These are phyloP conservation scores for Drosophila phalerata DNA, from an alignment of 2,888 invertebrate genomes.

Conservation along the genomic window DNA sequence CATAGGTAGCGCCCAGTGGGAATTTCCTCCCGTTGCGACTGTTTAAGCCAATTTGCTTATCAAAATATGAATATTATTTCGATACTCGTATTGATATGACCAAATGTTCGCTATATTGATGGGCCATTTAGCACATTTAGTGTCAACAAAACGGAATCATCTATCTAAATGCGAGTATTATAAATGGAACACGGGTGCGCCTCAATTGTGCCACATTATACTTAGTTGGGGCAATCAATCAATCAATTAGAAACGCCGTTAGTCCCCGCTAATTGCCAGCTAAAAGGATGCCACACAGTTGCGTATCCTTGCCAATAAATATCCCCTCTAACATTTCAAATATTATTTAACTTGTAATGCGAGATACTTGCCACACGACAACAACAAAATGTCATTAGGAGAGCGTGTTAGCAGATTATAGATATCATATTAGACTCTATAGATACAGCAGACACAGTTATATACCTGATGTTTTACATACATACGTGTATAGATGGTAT, in stretches of 20 bases:
- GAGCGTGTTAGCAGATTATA: slow-evolving; percentile 22
- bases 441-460: slow-evolving; percentile 8
- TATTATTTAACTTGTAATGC: slow-evolving; percentile 57
- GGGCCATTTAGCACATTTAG: slow-evolving; percentile 42
- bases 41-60: slow-evolving; percentile 53
- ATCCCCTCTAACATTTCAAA: not conserved
- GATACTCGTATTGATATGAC: slow-evolving; percentile 36
- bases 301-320: slow-evolving; percentile 23
- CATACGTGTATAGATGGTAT: not conserved
- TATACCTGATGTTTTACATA: not conserved
- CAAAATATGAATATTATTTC: slow-evolving; percentile 58
- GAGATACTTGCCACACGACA: slow-evolving; percentile 28
- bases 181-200: slow-evolving; percentile 10
- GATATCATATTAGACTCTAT: slow-evolving; percentile 29
- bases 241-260: slow-evolving; percentile 56
- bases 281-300: slow-evolving; percentile 41
- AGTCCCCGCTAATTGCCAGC: slow-evolving; percentile 49
- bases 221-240: slow-evolving; percentile 42
- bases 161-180: slow-evolving; percentile 5
- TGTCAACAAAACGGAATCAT: slow-evolving; percentile 28
- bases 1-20: slow-evolving; percentile 19
- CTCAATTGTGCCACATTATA: slow-evolving; percentile 1
- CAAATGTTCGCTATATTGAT: slow-evolving; percentile 47
- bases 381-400: slow-evolving; percentile 47
- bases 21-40: not conserved